Percentiles rank a stretch among this genome's conserved stretches.
phyloP scores from a whole-genome alignment of 2,797 vertebrate genomes.

The Notamacropus eugenii region DNA sequence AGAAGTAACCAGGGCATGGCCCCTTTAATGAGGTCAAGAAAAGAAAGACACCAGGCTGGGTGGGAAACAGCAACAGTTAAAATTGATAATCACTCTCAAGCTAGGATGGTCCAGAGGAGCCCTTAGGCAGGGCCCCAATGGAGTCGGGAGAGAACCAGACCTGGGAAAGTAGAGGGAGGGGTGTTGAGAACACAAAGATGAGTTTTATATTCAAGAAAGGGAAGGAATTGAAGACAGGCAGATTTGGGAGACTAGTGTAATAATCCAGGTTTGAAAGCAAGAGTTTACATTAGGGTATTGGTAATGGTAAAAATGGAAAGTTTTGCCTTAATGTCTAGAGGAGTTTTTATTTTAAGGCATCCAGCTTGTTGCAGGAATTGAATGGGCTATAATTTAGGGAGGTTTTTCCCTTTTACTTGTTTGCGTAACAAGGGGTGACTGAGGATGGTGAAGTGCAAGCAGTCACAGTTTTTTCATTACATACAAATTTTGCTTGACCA shows the following conservation, averaged over 20 bases:
- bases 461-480: conserved; percentile 6
- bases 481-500: conserved; percentile 24
- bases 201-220: background rate
- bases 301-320: conserved; percentile 30
- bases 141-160: too few relatives aligned
- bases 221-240: background rate
- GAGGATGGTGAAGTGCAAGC: background rate
- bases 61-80: too few relatives aligned
- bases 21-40: too few relatives aligned
- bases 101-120: too few relatives aligned
- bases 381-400: conserved; percentile 12
- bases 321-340: background rate
- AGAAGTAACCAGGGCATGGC: too few relatives aligned
- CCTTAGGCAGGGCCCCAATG: too few relatives aligned
- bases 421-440: background rate
- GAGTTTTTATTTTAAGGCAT: background rate
- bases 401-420: background rate
- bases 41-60: too few relatives aligned
- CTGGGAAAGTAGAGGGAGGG: too few relatives aligned
- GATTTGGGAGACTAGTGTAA: background rate
- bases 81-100: too few relatives aligned
- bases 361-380: background rate
- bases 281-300: background rate
- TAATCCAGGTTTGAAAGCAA: background rate
- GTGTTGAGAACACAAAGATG: background rate